phyloP scores from a whole-genome alignment of 2,797 vertebrate genomes.

The Enteromius radiatus region DNA sequence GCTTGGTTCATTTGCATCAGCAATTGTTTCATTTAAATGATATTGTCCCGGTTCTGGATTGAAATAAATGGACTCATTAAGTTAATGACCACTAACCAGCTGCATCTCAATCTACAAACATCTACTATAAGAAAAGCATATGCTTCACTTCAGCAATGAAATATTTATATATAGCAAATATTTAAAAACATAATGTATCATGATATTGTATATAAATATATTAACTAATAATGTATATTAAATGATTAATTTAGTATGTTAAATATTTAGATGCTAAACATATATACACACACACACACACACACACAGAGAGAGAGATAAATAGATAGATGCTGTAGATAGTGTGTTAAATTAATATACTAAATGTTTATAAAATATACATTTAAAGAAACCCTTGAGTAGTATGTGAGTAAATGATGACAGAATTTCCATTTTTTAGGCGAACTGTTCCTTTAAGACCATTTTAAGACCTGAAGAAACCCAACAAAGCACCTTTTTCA shows the following conservation, averaged over 20 bases:
- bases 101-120: not conserved
- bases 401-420: too few relatives aligned
- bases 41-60: not conserved
- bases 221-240: too few relatives aligned
- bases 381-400: too few relatives aligned
- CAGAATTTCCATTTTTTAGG: too few relatives aligned
- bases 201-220: not conserved
- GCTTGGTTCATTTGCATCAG: conserved; percentile 15
- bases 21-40: conserved; percentile 1
- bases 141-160: not conserved
- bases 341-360: too few relatives aligned
- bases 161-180: not conserved
- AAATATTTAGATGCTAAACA: too few relatives aligned
- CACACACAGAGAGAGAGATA: too few relatives aligned
- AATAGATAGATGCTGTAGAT: too few relatives aligned
- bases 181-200: not conserved
- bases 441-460: not conserved
- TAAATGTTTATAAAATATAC: too few relatives aligned
- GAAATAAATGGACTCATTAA: not conserved
- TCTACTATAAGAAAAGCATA: not conserved
- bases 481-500: too few relatives aligned
- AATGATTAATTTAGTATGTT: too few relatives aligned
- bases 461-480: not conserved
- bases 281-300: too few relatives aligned
- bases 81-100: not conserved